These are phyloP conservation scores for Drosophila saltans DNA, from an alignment of 1,140 invertebrate species.

Conservation along the genomic window DNA sequence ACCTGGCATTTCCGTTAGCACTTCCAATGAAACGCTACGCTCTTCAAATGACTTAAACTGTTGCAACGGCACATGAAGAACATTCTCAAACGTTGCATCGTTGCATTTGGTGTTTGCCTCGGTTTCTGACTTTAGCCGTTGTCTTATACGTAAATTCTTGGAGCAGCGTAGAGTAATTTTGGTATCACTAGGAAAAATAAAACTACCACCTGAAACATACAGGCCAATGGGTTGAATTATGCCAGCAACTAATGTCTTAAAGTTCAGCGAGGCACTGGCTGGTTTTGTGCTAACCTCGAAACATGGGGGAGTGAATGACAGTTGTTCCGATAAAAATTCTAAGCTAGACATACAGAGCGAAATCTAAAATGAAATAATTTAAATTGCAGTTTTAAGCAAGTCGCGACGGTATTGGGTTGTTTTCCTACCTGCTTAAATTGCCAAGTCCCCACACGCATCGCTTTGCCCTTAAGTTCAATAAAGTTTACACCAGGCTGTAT, in stretches of 20 bases:
- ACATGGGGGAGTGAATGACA: slow-evolving; percentile 66
- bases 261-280: slow-evolving; percentile 83
- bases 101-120: slow-evolving; percentile 8
- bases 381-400: background rate
- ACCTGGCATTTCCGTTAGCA: slow-evolving; percentile 90
- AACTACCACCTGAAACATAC: slow-evolving; percentile 88
- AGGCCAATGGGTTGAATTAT: slow-evolving; percentile 88
- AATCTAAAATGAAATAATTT: slow-evolving; percentile 42
- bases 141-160: slow-evolving; percentile 85
- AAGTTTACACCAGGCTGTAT: slow-evolving; percentile 89
- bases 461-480: slow-evolving; percentile 86
- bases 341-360: slow-evolving; percentile 83
- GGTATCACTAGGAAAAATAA: slow-evolving; percentile 84
- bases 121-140: slow-evolving; percentile 2
- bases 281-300: slow-evolving; percentile 84
- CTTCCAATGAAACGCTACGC: slow-evolving; percentile 85
- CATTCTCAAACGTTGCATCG: slow-evolving; percentile 84
- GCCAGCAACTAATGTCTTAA: slow-evolving; percentile 87
- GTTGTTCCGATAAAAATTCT: slow-evolving; percentile 86
- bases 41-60: slow-evolving; percentile 89
- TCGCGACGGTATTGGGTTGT: background rate
- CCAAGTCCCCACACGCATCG: slow-evolving; percentile 83
- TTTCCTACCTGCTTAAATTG: slow-evolving; percentile 73
- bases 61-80: slow-evolving; percentile 86
- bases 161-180: slow-evolving; percentile 85